Evolutionary conservation across 1,140 invertebrate species (phyloP), one percentile per base, ranked within the genome.

Genomic region (Brachionus koreanus): DNA sequence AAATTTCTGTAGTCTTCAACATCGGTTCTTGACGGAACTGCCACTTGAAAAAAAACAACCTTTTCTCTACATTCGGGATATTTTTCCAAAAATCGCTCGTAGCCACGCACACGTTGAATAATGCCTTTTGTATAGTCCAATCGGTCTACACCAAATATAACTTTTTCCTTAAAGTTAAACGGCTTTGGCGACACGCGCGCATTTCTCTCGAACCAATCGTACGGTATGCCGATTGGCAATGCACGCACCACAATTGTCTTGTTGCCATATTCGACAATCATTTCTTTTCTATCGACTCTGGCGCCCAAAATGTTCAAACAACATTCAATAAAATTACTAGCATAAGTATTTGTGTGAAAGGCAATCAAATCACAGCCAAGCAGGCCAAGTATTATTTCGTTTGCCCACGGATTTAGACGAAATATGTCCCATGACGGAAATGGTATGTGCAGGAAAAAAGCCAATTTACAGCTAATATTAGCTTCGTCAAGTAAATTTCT

Each of bases 381-480:
- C 77, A 88, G 85, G 63, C 94, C 94, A 87, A 95, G 93, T n/a
- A 95, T 90, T 61, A 96, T 92, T 89, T 95, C 94, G 88, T 95
- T 94, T 61, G 93, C 93, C 93, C 94, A 95, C 3, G 94, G 94
- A 84, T 95, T 93, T 12, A 95, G 88, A 75, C 94, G 90, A 88
- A 95, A 94, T 69, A 95, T 94, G 85, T 96, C 94, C 94, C 94
- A 95, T 1, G 94, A 93, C 23, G 94, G 94, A 87, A 95, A 95
- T 0, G 94, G 94, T 86, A 96, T 96, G 87, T 96, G 94, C 43
- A 95, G 89, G 87, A 96, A 96, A 88, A 95, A 96, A 12, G 93
- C 94, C 74, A 96, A 88, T 86, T 94, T 94, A 84, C 92, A 92
- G 79, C 90, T 90, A 5, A 95, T 89, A 72, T 92, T 91, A 84